phyloP scores from a whole-genome alignment of 2,113 vertebrate species.

The Stigmatopora nigra region DNA sequence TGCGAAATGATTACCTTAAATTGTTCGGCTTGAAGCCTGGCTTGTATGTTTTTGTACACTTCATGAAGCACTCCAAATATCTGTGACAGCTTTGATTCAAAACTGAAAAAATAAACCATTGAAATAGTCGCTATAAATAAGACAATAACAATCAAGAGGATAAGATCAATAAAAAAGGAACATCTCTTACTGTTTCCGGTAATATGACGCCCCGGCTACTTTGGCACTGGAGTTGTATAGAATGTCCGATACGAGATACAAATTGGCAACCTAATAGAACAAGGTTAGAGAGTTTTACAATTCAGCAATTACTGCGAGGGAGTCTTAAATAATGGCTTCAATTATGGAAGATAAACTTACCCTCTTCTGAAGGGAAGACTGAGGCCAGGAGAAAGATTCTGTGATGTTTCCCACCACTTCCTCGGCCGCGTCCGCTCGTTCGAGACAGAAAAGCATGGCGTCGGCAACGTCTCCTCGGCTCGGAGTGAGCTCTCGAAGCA shows the following conservation, averaged over 20 bases:
- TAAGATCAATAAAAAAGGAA: neutral
- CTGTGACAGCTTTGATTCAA: slow-evolving; percentile 70
- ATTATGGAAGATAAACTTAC: slow-evolving; percentile 9
- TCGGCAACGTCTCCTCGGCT: slow-evolving; percentile 61
- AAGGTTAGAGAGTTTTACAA: neutral
- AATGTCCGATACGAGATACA: slow-evolving; percentile 75
- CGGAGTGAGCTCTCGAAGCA: slow-evolving; percentile 65
- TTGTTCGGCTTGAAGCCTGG: slow-evolving; percentile 74
- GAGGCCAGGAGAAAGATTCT: slow-evolving; percentile 65
- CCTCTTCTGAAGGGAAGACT: slow-evolving; percentile 73
- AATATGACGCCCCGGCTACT: slow-evolving; percentile 75
- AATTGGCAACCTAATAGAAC: slow-evolving; percentile 64
- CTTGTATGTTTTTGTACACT: slow-evolving; percentile 71
- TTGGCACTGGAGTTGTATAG: slow-evolving; percentile 77
- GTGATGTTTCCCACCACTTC: slow-evolving; percentile 72
- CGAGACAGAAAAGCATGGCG: slow-evolving; percentile 73
- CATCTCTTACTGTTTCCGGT: slow-evolving; percentile 73
- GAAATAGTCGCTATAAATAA: slow-evolving; percentile 1
- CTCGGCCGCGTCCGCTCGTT: slow-evolving; percentile 73
- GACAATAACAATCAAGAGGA: neutral
- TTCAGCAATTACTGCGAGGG: too few species aligned
- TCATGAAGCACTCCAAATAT: slow-evolving; percentile 73
- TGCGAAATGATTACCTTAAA: slow-evolving; percentile 65
- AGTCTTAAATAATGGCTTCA: neutral
- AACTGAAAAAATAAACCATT: slow-evolving; percentile 51